These are phyloP conservation scores for Entomobrya multifasciata DNA, from an alignment of 2,888 invertebrate species.

Conservation along the genomic window DNA sequence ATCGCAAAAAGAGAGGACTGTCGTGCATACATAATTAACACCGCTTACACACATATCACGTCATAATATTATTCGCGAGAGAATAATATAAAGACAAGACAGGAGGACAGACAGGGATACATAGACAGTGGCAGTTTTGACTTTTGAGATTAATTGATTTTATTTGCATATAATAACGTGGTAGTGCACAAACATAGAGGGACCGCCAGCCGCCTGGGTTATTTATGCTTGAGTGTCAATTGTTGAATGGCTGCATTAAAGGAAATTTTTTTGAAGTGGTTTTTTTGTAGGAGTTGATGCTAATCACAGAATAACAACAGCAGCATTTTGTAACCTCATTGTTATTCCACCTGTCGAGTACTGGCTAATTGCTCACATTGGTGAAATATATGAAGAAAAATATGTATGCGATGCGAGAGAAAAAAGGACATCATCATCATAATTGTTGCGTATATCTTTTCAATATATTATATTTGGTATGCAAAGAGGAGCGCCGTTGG, in stretches of 20 bases:
- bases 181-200: constrained; percentile 34
- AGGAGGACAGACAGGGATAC: neutral
- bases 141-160: constrained; percentile 69
- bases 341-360: constrained; percentile 53
- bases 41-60: constrained; percentile 47
- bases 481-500: constrained; percentile 8
- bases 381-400: constrained; percentile 14
- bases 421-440: constrained; percentile 38
- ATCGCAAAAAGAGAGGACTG: neutral
- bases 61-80: constrained; percentile 26
- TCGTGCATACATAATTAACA: constrained; percentile 48
- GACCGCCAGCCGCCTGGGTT: constrained; percentile 31
- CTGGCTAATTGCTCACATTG: constrained; percentile 59
- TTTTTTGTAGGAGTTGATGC: neutral
- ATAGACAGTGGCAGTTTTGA: constrained; percentile 30
- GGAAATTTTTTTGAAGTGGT: constrained; percentile 36
- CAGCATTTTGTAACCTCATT: constrained; percentile 53
- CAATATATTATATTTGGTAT: neutral
- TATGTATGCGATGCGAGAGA: too few relatives aligned
- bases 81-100: neutral
- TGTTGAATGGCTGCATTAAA: constrained; percentile 33
- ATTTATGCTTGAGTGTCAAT: constrained; percentile 62
- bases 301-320: too few relatives aligned
- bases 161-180: constrained; percentile 64
- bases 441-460: neutral